These are phyloP conservation scores for Platycercus adscitus DNA, from an alignment of 2,113 vertebrate genomes.

Conservation along the genomic window DNA sequence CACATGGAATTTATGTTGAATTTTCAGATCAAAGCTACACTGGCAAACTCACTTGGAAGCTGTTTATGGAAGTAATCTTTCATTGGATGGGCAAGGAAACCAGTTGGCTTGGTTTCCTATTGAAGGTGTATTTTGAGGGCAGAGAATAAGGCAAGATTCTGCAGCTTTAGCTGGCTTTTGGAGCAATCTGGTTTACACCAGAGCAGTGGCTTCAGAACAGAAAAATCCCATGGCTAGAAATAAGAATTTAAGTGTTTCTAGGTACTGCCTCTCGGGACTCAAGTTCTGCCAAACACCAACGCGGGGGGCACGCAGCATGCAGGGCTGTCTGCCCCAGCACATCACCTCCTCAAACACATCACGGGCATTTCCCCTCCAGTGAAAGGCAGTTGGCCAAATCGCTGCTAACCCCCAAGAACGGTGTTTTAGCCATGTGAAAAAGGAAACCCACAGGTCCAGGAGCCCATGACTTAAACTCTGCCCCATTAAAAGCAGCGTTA, in stretches of 20 bases:
- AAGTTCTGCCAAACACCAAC: background rate
- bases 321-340: background rate
- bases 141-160: background rate
- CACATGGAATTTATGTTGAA: background rate
- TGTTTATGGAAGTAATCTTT: background rate
- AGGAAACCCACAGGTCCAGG: background rate
- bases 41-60: background rate
- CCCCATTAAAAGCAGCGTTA: background rate
- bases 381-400: background rate
- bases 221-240: background rate
- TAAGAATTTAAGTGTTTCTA: background rate
- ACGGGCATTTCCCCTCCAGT: background rate
- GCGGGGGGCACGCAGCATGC: background rate
- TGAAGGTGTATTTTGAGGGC: background rate
- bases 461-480: background rate
- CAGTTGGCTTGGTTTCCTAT: rapidly evolving
- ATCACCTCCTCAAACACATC: rapidly evolving
- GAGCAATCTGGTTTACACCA: background rate
- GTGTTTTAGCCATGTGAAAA: background rate
- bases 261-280: background rate
- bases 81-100: background rate
- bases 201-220: background rate
- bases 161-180: background rate
- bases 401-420: background rate
- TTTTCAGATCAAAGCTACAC: background rate